phyloP scores from a whole-genome alignment of 2,888 invertebrate species.

The Vandiemenella viatica region DNA sequence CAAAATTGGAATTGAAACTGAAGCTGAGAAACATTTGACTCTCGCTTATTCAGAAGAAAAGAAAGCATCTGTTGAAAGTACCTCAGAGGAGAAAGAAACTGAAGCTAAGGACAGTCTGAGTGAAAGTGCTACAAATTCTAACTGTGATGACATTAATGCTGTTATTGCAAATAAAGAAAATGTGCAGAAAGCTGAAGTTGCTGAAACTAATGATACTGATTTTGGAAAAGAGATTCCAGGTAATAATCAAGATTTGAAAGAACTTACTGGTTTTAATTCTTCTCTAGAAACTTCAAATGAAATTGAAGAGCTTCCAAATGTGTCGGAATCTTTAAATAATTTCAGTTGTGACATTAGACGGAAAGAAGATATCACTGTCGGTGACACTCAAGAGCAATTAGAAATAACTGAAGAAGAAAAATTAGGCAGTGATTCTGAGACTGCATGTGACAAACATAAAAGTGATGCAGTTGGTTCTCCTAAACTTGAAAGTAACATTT shows the following conservation, averaged over 20 bases:
- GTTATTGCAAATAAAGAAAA: neutral
- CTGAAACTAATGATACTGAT: neutral
- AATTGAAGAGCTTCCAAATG: no score
- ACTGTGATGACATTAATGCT: neutral
- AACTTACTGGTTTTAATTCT: no score
- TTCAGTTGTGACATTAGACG: no score
- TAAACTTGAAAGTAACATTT: no score
- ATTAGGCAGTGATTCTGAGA: no score
- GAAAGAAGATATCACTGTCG: no score
- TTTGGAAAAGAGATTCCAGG: neutral
- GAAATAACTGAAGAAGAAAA: no score
- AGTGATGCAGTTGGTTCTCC: no score
- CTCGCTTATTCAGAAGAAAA: neutral
- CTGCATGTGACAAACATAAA: no score
- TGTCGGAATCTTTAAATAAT: no score
- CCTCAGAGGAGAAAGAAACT: neutral
- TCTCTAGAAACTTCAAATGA: no score
- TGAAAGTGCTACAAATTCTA: slow-evolving; percentile 1
- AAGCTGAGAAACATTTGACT: neutral
- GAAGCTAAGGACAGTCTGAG: neutral
- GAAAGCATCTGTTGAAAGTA: neutral
- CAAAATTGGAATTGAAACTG: neutral
- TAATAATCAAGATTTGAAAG: neutral
- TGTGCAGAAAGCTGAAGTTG: neutral
- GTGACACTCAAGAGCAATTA: no score